phyloP scores from a whole-genome alignment of 92 coral and sea anemone genomes.

The Parazoanthus darwini region DNA sequence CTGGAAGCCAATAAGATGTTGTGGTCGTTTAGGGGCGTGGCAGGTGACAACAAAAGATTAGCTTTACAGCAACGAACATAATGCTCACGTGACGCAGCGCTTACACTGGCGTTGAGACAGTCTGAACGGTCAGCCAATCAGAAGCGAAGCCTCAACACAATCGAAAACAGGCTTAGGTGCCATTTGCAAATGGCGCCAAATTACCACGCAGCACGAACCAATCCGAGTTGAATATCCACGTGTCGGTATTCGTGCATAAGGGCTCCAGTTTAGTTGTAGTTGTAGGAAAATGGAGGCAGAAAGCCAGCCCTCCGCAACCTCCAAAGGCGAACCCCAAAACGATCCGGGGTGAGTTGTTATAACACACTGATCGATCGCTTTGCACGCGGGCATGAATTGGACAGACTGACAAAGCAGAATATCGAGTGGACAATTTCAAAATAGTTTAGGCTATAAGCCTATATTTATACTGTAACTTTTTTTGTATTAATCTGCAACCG shows the following conservation, averaged over 20 bases:
- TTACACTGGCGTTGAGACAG: conserved; percentile 69
- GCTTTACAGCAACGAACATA: conserved; percentile 73
- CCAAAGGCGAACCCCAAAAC: conserved; percentile 92
- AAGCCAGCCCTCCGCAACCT: conserved; percentile 89
- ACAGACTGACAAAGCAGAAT: conserved; percentile 17
- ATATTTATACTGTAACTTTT: conserved; percentile 27
- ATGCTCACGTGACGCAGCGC: conserved; percentile 69
- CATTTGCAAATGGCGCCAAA: conserved; percentile 98
- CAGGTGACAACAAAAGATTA: conserved; percentile 67
- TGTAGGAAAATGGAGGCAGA: conserved; percentile 99
- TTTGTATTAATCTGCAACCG: conserved; percentile 31
- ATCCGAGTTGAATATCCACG: conserved; percentile 96
- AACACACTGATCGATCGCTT: conserved; percentile 29
- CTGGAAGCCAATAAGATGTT: conserved; percentile 40
- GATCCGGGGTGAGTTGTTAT: conserved; percentile 91
- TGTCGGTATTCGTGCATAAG: conserved; percentile 90
- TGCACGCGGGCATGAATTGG: conserved; percentile 19
- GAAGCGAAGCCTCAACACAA: conserved; percentile 62
- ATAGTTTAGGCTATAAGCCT: neutral
- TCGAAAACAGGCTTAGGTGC: conserved; percentile 93
- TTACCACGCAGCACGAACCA: conserved; percentile 95
- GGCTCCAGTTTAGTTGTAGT: conserved; percentile 94
- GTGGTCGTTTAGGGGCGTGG: conserved; percentile 61
- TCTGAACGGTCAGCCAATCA: conserved; percentile 73
- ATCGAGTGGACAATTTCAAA: conserved; percentile 28